Percentiles rank a stretch among this genome's conserved stretches.
phyloP scores from a whole-genome alignment of 2,797 vertebrate genomes.

The Arnoldichthys spilopterus region DNA sequence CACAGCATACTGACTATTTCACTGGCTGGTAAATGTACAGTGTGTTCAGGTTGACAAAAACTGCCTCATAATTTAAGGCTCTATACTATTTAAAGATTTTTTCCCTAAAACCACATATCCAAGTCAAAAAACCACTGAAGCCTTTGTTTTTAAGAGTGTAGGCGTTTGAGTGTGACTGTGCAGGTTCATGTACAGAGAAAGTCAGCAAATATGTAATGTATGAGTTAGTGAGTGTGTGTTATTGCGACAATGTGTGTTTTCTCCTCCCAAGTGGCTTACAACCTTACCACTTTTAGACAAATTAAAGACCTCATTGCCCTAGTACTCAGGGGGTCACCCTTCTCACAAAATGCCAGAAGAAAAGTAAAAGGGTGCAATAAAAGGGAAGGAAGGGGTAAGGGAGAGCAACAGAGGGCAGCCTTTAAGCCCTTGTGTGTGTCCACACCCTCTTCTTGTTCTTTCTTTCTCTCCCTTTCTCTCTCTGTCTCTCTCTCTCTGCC shows the following conservation, averaged over 20 bases:
- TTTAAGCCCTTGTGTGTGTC: slow-evolving; percentile 76
- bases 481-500: slow-evolving; percentile 48
- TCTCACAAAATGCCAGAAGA: slow-evolving; percentile 68
- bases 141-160: not conserved
- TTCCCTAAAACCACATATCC: not conserved
- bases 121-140: not conserved
- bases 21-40: not conserved
- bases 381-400: slow-evolving; percentile 79
- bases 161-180: not conserved
- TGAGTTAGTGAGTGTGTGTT: slow-evolving; percentile 35
- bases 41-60: not conserved
- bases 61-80: not conserved
- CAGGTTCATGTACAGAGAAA: slow-evolving; percentile 22
- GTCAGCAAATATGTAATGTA: slow-evolving; percentile 19
- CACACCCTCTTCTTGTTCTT: slow-evolving; percentile 52
- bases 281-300: slow-evolving; percentile 57
- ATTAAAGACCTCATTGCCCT: slow-evolving; percentile 56
- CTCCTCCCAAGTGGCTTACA: slow-evolving; percentile 37
- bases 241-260: slow-evolving; percentile 26
- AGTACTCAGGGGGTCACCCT: slow-evolving; percentile 64
- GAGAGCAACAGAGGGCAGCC: slow-evolving; percentile 68
- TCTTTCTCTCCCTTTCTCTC: slow-evolving; percentile 59
- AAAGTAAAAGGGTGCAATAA: slow-evolving; percentile 75
- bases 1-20: not conserved
- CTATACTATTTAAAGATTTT: not conserved